Percentiles rank a stretch among this genome's conserved stretches.
Conservation (phyloP, 2,888 invertebrate genomes). For the Orthonychiurus folsomi region DNA sequence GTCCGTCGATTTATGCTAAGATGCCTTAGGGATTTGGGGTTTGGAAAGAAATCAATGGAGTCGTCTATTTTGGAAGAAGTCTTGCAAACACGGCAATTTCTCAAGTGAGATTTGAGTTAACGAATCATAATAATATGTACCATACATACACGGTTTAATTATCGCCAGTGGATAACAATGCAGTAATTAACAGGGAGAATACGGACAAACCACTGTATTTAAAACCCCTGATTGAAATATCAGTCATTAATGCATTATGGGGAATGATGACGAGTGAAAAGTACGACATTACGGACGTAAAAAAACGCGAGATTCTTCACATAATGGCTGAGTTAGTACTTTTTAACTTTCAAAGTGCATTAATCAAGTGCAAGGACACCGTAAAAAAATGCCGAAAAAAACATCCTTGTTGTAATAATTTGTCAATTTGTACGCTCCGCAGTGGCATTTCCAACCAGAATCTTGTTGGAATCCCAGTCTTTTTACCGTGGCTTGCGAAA, state of each 20-base stretch:
- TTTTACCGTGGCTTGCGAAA: conserved; percentile 36
- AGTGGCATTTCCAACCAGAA: conserved; percentile 37
- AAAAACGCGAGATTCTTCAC: conserved; percentile 23
- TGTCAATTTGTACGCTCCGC: not conserved
- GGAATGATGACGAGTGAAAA: conserved; percentile 34
- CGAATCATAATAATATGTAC: not conserved
- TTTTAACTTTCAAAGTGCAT: not conserved
- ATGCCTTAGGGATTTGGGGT: conserved; percentile 29
- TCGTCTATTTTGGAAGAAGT: conserved; percentile 29
- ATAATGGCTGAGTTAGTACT: conserved; percentile 33
- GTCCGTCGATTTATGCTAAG: conserved; percentile 27
- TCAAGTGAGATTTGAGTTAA: conserved; percentile 27
- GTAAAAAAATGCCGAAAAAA: too few relatives aligned
- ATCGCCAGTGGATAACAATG: too few relatives aligned
- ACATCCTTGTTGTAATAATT: not conserved
- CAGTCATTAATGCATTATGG: conserved; percentile 35
- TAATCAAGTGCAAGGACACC: too few relatives aligned
- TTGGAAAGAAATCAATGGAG: conserved; percentile 32
- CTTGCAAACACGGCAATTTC: conserved; percentile 18
- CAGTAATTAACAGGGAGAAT: too few relatives aligned
- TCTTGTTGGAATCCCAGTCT: conserved; percentile 33
- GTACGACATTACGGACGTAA: conserved; percentile 35
- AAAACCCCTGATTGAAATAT: conserved; percentile 33
- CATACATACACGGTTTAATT: too few relatives aligned
- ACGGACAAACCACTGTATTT: conserved; percentile 28